Base-by-base conservation (phyloP, 2,888 invertebrate species). In the Erebia aethiops region DNA sequence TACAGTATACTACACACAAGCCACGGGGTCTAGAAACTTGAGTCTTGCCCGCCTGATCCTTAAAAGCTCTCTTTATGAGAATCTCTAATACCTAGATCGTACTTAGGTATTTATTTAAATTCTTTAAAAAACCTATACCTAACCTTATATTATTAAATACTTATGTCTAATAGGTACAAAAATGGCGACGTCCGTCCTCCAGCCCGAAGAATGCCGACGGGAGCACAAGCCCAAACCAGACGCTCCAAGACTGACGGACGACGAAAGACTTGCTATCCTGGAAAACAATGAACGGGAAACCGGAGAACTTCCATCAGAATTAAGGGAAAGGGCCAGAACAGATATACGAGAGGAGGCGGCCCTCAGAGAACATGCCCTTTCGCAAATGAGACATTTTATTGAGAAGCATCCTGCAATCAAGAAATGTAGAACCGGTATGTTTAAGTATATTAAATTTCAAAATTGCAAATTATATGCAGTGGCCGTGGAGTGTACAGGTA, bases 371-470 rank as follows among this genome's bases (percentile, higher is more conserved):
- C 96, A 97, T 78, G 96, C 97, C 0, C 81, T 98, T 79, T 91
- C 95, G 13, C 97, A 97, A 83, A 95, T 98, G 92, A 94, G 97
- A 67, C 96, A 97, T 77, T 98, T 97, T 95, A 97, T 98, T 75
- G 91, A 94, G 64, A 97, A 97, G 85, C 97, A 98, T 89, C 96
- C 97, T 0, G 94, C 95, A 70, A 98, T 98, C 77, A 96, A 95
- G 80, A 95, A 95, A 80, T 98, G 98, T 85, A 94, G 98, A 74
- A 97, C 96, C 75, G 96, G 96, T 96, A 80, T 13, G 49, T 52
- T 57, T 54, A 18, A 2, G 13, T 21, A 26, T 8, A 43, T 43
- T 43, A 41, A 18, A 60, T 70, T 60, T 61, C 13, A 43, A 61
- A 65, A 60, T 54, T 9, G 52, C 16, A 16, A 35, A 26, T 63